Evolutionary conservation across 1,140 invertebrate species (phyloP).

Genomic region (Sminthurinus signatus): DNA sequence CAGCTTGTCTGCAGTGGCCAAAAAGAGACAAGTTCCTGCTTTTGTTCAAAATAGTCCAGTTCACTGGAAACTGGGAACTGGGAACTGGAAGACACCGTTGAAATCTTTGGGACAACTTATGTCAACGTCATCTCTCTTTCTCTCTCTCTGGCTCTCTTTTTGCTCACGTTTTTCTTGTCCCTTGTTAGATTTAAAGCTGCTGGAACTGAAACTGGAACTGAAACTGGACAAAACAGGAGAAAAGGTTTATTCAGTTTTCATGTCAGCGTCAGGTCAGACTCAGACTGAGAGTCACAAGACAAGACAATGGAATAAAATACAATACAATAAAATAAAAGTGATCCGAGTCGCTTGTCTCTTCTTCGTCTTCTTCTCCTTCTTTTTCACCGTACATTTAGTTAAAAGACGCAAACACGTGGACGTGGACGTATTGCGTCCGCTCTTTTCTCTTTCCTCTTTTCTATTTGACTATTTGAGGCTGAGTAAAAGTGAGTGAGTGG

Average conservation of each 20-base stretch:
- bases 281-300: too few relatives aligned
- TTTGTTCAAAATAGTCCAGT: too few relatives aligned
- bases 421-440: too few relatives aligned
- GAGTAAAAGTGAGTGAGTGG: slow-evolving; percentile 17
- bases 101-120: slow-evolving; percentile 10
- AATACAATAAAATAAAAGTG: too few relatives aligned
- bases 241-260: slow-evolving; percentile 5
- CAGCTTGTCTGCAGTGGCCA: background rate
- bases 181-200: background rate
- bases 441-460: too few relatives aligned
- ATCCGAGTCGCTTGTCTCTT: background rate
- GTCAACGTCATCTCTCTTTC: slow-evolving; percentile 18
- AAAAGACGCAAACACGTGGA: too few relatives aligned
- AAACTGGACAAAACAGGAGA: background rate
- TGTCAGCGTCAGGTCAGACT: background rate
- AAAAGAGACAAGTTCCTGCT: background rate
- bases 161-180: background rate
- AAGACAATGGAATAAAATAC: too few relatives aligned
- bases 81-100: slow-evolving; percentile 11
- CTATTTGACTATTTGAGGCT: too few relatives aligned
- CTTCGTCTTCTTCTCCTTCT: too few relatives aligned
- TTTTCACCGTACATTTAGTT: too few relatives aligned
- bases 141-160: background rate
- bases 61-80: too few relatives aligned
- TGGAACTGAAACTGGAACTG: slow-evolving; percentile 2